Evolutionary conservation across 2,888 invertebrate genomes (phyloP).

Genomic region (Drosophila quinaria): DNA sequence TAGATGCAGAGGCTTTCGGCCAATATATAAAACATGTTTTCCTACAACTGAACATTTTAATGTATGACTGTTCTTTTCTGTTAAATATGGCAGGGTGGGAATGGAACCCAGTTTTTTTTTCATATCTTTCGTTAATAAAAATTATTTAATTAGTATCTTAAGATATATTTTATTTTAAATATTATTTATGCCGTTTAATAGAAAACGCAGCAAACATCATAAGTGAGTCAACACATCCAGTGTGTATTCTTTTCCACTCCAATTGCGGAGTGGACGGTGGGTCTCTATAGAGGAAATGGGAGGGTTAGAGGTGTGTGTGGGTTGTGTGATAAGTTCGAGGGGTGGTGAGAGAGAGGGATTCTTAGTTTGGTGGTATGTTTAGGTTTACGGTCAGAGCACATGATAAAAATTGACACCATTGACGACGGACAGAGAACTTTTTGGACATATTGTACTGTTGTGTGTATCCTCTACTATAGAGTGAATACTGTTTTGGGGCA

Average conservation of each 20-base stretch:
- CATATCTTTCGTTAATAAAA: too few species aligned
- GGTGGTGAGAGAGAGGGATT: background rate
- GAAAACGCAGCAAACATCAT: background rate
- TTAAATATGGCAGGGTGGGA: too few species aligned
- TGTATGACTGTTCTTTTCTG: too few species aligned
- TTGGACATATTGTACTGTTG: constrained; percentile 1
- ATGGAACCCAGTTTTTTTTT: too few species aligned
- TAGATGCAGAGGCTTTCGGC: too few species aligned
- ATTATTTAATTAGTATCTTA: too few species aligned
- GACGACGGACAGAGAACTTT: constrained; percentile 22
- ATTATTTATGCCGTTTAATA: too few species aligned
- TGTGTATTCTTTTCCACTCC: constrained; percentile 16
- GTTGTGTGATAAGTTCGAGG: background rate
- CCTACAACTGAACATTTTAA: too few species aligned
- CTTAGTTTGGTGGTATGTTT: constrained; percentile 42
- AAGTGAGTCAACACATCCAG: background rate
- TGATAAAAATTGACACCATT: constrained; percentile 78
- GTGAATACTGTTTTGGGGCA: constrained; percentile 37
- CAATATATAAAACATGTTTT: too few species aligned
- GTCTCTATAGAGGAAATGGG: background rate
- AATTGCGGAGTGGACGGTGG: constrained; percentile 1
- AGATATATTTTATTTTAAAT: too few species aligned
- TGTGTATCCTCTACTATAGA: constrained; percentile 10
- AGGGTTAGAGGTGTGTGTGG: background rate
- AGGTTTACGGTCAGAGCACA: constrained; percentile 67